phyloP scores from a whole-genome alignment of 1,140 invertebrate species.

The Asbolus verrucosus region DNA sequence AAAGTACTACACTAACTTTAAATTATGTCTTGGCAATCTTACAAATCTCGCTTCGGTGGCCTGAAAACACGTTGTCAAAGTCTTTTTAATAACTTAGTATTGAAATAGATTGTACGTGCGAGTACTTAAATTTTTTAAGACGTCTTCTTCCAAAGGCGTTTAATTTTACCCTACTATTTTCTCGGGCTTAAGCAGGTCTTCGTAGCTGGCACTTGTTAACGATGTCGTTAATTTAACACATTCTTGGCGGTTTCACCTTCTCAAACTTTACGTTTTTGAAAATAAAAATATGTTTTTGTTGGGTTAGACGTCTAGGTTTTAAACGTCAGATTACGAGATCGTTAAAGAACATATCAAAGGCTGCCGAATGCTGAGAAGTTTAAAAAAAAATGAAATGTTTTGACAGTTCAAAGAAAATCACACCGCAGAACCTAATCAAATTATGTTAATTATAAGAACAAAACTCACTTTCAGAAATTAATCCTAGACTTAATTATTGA shows the following conservation, averaged over 20 bases:
- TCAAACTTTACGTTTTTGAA: constrained; percentile 28
- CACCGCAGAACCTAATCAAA: neutral
- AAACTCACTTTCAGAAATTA: neutral
- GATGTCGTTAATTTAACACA: constrained; percentile 25
- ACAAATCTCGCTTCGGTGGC: neutral
- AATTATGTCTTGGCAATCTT: constrained; percentile 34
- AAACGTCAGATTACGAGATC: constrained; percentile 28
- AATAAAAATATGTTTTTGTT: constrained; percentile 35
- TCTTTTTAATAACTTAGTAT: too few species aligned
- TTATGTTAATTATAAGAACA: constrained; percentile 16
- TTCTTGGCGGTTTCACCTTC: constrained; percentile 1
- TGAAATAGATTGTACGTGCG: too few species aligned
- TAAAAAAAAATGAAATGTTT: constrained; percentile 22
- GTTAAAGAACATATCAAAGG: constrained; percentile 29
- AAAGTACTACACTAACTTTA: constrained; percentile 39
- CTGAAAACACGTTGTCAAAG: too few species aligned
- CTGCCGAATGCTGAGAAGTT: constrained; percentile 11
- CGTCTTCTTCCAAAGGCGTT: too few species aligned
- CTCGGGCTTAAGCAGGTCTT: neutral
- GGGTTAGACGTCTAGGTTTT: constrained; percentile 4
- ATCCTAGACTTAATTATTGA: too few species aligned
- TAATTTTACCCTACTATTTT: neutral
- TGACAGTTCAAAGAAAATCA: constrained; percentile 20
- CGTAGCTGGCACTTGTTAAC: neutral
- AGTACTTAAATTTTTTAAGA: too few species aligned